Evolutionary conservation across 2,113 vertebrate genomes (phyloP), one percentile per base, ranked within the genome.

Genomic region (Lepus europaeus): DNA sequence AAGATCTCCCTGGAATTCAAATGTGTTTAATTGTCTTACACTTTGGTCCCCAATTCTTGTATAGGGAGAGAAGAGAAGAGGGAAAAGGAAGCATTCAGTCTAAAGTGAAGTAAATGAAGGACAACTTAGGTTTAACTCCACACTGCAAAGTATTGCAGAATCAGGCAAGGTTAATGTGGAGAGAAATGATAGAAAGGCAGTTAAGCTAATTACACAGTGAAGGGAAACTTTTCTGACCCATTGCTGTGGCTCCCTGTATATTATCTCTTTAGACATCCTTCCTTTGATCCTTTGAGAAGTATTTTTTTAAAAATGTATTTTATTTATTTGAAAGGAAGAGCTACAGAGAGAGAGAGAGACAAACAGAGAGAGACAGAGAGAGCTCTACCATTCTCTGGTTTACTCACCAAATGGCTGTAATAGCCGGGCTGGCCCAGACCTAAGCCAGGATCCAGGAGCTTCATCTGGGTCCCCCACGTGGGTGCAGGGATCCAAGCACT

Each of bases 1-100:
- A 72, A 79, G 69, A 39, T 85, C 29, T 74, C 70, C 36, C 33
- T 83, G 64, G 78, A 88, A 95, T 85, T 96, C 33, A 90, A 74
- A 73, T 72, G 27, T 86, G 85, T 33, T 96, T 79, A 66, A 72
- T 45, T 91, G 22, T 77, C 27, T 95, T 90, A 91, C 19, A 59
- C 87, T 93, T 89, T 77, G 59, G 33, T 36, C 11, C 56, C 36
- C 61, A 81, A 79, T 93, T 85, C 83, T 88, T 88, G n/a, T 19
- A 59, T 17, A 77, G 63, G n/a, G 63, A 68, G 63, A 72, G 36
- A 92, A 22, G n/a, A 63, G 61, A 84, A 77, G 27, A 87, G 49
- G 53, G 25, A 23, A 89, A 89, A 84, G 20, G 56, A 63, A 74
- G 6, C 5, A n/a, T 9, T 9, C 22, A 45, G 72, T 86, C 16